Evolutionary conservation across 2,113 vertebrate genomes (phyloP).

Genomic region (Dasypus novemcinctus): DNA sequence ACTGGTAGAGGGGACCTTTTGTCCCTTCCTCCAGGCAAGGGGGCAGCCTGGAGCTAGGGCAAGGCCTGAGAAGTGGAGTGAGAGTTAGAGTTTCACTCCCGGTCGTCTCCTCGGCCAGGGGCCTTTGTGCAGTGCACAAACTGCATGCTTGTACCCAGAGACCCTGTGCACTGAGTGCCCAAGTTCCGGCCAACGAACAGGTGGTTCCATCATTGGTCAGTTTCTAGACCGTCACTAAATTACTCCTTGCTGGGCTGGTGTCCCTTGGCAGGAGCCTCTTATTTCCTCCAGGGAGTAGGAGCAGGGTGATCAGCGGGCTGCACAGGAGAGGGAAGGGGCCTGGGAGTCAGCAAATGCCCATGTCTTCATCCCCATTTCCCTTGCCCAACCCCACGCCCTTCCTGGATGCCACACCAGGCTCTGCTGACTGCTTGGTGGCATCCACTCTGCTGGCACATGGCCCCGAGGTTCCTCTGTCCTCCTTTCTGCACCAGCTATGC

Average conservation of each 20-base stretch:
- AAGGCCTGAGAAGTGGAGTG: background rate
- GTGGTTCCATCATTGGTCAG: background rate
- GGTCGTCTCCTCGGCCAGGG: background rate
- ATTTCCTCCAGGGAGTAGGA: background rate
- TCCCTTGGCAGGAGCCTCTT: no score
- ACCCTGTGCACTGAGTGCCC: rapidly evolving
- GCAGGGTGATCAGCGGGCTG: background rate
- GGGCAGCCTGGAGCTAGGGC: background rate
- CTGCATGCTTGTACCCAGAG: background rate
- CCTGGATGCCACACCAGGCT: background rate
- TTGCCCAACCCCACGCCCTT: background rate
- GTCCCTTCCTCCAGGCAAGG: background rate
- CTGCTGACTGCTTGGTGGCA: rapidly evolving
- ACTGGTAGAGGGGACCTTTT: background rate
- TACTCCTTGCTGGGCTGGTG: background rate
- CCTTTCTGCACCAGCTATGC: background rate
- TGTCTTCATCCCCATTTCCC: background rate
- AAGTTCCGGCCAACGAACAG: background rate
- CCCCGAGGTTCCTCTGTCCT: background rate
- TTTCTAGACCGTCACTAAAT: rapidly evolving
- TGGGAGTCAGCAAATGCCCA: background rate
- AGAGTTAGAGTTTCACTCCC: background rate
- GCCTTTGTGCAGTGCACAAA: background rate
- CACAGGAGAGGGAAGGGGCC: background rate
- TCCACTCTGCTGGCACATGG: rapidly evolving